Percentiles rank a stretch among this genome's conserved stretches.
These are phyloP conservation scores for Trachemys scripta DNA, from an alignment of 2,113 vertebrate species.

Conservation along the genomic window DNA sequence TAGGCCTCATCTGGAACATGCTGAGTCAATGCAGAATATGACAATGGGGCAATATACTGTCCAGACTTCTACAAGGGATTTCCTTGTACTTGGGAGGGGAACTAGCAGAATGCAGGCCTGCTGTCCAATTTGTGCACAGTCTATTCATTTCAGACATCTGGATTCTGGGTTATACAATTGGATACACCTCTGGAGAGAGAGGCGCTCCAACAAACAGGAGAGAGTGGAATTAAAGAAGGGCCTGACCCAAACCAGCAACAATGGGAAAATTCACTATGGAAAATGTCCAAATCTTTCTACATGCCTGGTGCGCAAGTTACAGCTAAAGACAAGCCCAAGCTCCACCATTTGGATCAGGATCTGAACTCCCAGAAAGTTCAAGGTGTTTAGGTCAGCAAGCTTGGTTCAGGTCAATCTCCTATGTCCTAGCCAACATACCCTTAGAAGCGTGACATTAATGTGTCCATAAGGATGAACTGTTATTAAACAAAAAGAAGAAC, in stretches of 20 bases:
- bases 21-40: slow-evolving; percentile 54
- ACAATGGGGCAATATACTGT: neutral
- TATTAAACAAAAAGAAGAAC: neutral
- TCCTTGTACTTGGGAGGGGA: slow-evolving; percentile 47
- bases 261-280: neutral
- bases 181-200: slow-evolving; percentile 31
- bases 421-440: neutral
- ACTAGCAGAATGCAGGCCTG: neutral
- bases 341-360: neutral
- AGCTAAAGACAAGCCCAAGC: neutral
- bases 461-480: neutral
- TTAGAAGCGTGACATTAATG: neutral
- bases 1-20: slow-evolving; percentile 43
- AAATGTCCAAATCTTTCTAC: neutral
- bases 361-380: neutral
- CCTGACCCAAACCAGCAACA: neutral
- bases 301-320: neutral
- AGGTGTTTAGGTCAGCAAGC: no score
- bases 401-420: no score
- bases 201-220: neutral
- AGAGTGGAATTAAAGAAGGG: neutral
- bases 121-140: neutral
- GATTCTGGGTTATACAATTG: neutral
- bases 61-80: slow-evolving; percentile 35
- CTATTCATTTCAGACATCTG: slow-evolving; percentile 43